Conservation (phyloP, 2,797 vertebrate species). For the Chelidonichthys spinosus region DNA sequence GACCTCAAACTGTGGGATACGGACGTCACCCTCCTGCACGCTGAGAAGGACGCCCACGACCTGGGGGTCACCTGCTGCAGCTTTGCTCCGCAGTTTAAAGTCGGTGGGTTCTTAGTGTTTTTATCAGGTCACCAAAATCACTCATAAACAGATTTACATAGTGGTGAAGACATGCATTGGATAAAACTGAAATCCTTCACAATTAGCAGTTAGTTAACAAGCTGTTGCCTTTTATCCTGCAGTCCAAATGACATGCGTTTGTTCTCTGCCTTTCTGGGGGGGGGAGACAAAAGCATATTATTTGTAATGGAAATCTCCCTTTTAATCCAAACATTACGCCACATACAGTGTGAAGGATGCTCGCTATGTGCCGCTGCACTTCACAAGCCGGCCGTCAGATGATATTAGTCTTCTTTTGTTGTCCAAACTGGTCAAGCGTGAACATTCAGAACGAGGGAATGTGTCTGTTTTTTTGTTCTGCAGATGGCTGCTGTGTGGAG, state of each 20-base stretch:
- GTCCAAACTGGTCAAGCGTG: slow-evolving; percentile 26
- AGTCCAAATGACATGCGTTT: slow-evolving; percentile 1
- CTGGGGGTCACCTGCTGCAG: slow-evolving; percentile 91
- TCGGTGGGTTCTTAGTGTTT: slow-evolving; percentile 75
- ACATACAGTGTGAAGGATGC: background rate
- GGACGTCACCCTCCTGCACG: slow-evolving; percentile 81
- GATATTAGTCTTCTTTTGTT: slow-evolving; percentile 24
- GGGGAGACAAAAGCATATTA: background rate
- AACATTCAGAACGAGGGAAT: slow-evolving; percentile 22
- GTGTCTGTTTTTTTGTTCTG: slow-evolving; percentile 42
- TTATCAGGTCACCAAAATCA: background rate
- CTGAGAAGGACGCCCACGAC: slow-evolving; percentile 88
- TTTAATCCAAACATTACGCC: slow-evolving; percentile 18
- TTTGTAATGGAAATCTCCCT: background rate
- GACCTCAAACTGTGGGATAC: slow-evolving; percentile 89
- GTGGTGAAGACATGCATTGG: background rate
- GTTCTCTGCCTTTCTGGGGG: background rate
- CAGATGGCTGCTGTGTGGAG: slow-evolving; percentile 74
- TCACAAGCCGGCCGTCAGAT: slow-evolving; percentile 30
- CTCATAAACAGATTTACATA: background rate
- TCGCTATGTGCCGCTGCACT: background rate
- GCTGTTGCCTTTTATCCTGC: background rate
- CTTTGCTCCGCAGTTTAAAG: slow-evolving; percentile 80
- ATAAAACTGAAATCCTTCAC: background rate
- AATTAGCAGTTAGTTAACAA: background rate